Evolutionary conservation across 2,113 vertebrate genomes (phyloP), one percentile per base, ranked within the genome.

Genomic region (Nibea albiflora): DNA sequence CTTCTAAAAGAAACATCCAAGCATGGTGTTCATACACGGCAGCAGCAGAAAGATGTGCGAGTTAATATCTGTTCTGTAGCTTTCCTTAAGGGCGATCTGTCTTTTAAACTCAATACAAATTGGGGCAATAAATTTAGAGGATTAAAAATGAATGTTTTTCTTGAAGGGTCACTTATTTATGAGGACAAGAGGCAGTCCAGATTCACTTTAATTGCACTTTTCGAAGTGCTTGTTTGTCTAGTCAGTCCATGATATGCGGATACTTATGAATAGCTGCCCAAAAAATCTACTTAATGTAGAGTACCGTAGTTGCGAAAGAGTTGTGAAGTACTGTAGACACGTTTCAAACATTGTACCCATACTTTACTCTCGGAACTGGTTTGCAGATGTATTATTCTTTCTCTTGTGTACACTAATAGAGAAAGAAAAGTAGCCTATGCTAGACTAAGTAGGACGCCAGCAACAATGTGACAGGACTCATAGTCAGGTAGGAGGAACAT

Each of bases 371-470:
- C 50, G 61, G 46, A 56, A 60, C 67, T 63, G 28, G 47, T 62
- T 49, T 63, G 11, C 11, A 68, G 64, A 47, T 86, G 2, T 70
- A 71, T 52, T 73, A 22, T 44, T 63, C 28, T 58, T 73, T 31
- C 42, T 20, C 17, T 81, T 60, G 54, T 57, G 26, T 20, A n/a
- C 9, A 60, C n/a, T 3, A 15, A 50, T 24, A 22, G 31, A 44
- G 26, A 67, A 67, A 62, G 11, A 62, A 35, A 50, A 31, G 66
- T 24, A 63, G 66, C 65, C 46, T 26, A n/a, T 61, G 28, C 2
- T 31, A 61, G 46, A 35, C 10, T 53, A 65, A 87, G 52, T 65
- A 69, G 81, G 62, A 72, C 24, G 9, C 63, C 20, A 19, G 58
- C 17, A 70, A 76, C 65, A 6, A 49, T 19, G 26, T 58, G 62